Conservation (phyloP, 1,140 invertebrate species). For the Drosophila bocki region DNA sequence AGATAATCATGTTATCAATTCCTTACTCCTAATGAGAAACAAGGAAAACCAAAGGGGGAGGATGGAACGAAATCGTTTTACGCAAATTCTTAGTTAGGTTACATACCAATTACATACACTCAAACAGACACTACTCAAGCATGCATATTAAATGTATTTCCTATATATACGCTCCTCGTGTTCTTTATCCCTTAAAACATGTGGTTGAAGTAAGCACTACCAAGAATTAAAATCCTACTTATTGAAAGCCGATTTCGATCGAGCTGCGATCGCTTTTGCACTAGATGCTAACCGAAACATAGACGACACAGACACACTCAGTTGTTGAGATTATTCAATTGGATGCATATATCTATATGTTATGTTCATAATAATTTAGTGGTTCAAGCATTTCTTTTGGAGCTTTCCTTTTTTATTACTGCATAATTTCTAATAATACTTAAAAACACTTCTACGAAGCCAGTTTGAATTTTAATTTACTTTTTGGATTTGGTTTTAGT, state of each 20-base stretch:
- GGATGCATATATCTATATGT: conserved; percentile 37
- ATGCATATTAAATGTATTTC: conserved; percentile 48
- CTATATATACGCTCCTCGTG: conserved; percentile 14
- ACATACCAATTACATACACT: conserved; percentile 49
- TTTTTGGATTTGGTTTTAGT: conserved; percentile 38
- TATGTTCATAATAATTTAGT: conserved; percentile 45
- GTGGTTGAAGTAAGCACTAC: conserved; percentile 34
- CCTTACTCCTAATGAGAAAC: conserved; percentile 21
- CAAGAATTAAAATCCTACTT: conserved; percentile 47
- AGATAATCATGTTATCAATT: conserved; percentile 13
- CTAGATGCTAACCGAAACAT: conserved; percentile 23
- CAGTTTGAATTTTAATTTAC: conserved; percentile 71
- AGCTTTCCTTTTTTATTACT: conserved; percentile 34
- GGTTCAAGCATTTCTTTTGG: conserved; percentile 39
- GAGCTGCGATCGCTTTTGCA: conserved; percentile 4
- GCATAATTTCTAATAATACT: conserved; percentile 75
- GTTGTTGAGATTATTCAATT: conserved; percentile 39
- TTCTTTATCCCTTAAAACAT: conserved; percentile 34
- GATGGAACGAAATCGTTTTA: conserved; percentile 16
- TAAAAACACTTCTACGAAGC: conserved; percentile 84
- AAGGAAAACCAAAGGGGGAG: background rate
- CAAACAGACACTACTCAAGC: conserved; percentile 67
- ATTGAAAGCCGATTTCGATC: conserved; percentile 21
- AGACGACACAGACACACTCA: conserved; percentile 38
- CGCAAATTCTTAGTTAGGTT: conserved; percentile 17